Conservation (phyloP, 2,888 invertebrate species). For the Epirrita christyi region DNA sequence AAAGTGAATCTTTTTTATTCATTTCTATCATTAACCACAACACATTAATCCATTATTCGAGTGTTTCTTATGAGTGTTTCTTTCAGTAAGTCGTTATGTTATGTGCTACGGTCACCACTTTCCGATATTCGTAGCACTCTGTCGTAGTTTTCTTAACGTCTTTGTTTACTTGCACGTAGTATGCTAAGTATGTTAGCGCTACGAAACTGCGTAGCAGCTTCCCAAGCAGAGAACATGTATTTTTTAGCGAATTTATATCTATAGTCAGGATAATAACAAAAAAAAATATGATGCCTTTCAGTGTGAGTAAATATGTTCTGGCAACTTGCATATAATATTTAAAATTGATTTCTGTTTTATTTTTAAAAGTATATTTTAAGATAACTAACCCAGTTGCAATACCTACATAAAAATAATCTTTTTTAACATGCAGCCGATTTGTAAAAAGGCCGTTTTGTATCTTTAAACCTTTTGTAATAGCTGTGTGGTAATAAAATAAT, state of each 20-base stretch:
- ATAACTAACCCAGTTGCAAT: not conserved
- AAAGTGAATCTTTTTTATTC: no score
- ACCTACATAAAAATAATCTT: not conserved
- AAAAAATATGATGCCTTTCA: not conserved
- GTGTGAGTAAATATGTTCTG: not conserved
- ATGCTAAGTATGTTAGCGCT: slow-evolving; percentile 18
- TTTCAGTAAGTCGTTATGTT: not conserved
- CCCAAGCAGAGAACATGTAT: not conserved
- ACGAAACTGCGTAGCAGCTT: slow-evolving; percentile 14
- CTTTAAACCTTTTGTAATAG: no score
- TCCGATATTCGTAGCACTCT: no score
- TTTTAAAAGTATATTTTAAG: no score
- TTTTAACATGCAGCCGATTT: not conserved
- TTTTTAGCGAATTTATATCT: not conserved
- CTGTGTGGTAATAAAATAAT: not conserved
- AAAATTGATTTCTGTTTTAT: no score
- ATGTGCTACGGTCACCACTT: slow-evolving; percentile 9
- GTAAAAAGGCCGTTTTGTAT: not conserved
- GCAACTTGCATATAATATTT: no score
- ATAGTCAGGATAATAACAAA: not conserved
- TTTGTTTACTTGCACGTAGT: not conserved
- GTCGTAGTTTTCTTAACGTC: no score
- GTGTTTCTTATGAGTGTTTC: no score
- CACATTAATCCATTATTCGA: no score
- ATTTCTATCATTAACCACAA: no score